phyloP scores from a whole-genome alignment of 1,140 invertebrate genomes.

The Zophobas atratus region DNA sequence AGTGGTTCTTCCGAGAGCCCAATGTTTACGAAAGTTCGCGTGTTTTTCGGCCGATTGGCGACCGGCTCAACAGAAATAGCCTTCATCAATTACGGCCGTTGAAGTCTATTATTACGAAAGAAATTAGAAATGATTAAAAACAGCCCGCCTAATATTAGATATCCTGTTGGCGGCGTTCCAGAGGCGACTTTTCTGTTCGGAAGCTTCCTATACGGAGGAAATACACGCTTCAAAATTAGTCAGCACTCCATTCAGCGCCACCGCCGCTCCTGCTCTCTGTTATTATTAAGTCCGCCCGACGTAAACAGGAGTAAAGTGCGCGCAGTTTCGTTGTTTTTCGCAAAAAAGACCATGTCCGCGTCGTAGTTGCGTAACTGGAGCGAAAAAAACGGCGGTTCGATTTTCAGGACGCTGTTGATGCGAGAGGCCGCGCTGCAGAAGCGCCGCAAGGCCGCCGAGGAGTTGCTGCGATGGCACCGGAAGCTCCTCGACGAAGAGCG shows the following conservation, averaged over 20 bases:
- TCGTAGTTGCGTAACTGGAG: neutral
- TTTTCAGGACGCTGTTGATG: conserved; percentile 65
- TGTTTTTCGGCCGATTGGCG: conserved; percentile 15
- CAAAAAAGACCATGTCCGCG: neutral
- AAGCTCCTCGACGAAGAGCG: conserved; percentile 65
- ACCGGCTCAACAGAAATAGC: conserved; percentile 13
- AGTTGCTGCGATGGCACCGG: conserved; percentile 66
- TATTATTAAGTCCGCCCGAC: conserved; percentile 1
- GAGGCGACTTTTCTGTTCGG: conserved; percentile 59
- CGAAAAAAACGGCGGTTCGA: neutral
- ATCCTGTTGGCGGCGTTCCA: conserved; percentile 65
- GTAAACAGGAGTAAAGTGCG: conserved; percentile 30
- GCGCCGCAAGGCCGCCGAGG: conserved; percentile 64
- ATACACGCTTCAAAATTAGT: conserved; percentile 64
- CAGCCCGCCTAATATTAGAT: conserved; percentile 64
- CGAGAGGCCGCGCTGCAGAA: conserved; percentile 64
- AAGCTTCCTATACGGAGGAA: conserved; percentile 62
- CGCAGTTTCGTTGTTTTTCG: conserved; percentile 1
- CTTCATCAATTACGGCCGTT: conserved; percentile 52
- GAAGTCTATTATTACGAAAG: conserved; percentile 56
- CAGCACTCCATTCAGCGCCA: conserved; percentile 58
- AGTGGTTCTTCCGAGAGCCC: neutral
- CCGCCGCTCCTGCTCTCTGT: conserved; percentile 31
- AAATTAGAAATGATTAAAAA: conserved; percentile 60
- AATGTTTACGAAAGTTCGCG: neutral